Evolutionary conservation across 1,140 invertebrate genomes (phyloP).

Genomic region (Scaptomyza montana): DNA sequence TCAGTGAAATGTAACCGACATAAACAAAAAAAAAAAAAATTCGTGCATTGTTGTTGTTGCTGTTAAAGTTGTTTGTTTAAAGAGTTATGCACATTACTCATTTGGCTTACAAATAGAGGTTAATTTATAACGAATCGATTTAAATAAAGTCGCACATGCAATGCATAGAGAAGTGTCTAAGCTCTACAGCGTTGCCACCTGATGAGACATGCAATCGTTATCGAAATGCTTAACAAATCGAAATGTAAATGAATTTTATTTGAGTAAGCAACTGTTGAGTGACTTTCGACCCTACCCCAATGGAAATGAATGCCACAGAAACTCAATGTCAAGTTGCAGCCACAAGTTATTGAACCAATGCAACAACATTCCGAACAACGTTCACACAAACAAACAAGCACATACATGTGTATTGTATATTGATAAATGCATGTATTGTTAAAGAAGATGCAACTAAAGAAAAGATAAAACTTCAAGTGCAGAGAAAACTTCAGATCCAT

Average conservation of each 20-base stretch:
- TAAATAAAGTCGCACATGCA: slow-evolving; percentile 61
- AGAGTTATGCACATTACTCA: slow-evolving; percentile 76
- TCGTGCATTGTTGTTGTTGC: slow-evolving; percentile 63
- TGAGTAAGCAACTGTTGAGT: background rate
- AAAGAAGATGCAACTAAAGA: background rate
- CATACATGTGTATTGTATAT: slow-evolving; percentile 2
- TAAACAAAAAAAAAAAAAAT: slow-evolving; percentile 45
- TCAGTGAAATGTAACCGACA: slow-evolving; percentile 80
- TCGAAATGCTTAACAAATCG: too few species aligned
- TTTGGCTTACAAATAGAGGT: slow-evolving; percentile 79
- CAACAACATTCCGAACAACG: slow-evolving; percentile 53
- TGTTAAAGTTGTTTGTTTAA: slow-evolving; percentile 46
- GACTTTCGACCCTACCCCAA: slow-evolving; percentile 59
- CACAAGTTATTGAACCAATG: slow-evolving; percentile 62
- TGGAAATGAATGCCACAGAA: slow-evolving; percentile 24
- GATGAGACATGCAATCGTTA: background rate
- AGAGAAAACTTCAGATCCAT: slow-evolving; percentile 38
- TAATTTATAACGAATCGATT: slow-evolving; percentile 76
- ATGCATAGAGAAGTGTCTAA: slow-evolving; percentile 58
- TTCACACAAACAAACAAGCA: slow-evolving; percentile 13
- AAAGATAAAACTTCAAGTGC: slow-evolving; percentile 62
- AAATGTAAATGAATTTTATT: too few species aligned
- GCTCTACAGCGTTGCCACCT: background rate
- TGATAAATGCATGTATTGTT: slow-evolving; percentile 18
- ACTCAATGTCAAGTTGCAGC: slow-evolving; percentile 64